Conservation (phyloP, 2,888 invertebrate genomes). For the Ernsta delagoae region DNA sequence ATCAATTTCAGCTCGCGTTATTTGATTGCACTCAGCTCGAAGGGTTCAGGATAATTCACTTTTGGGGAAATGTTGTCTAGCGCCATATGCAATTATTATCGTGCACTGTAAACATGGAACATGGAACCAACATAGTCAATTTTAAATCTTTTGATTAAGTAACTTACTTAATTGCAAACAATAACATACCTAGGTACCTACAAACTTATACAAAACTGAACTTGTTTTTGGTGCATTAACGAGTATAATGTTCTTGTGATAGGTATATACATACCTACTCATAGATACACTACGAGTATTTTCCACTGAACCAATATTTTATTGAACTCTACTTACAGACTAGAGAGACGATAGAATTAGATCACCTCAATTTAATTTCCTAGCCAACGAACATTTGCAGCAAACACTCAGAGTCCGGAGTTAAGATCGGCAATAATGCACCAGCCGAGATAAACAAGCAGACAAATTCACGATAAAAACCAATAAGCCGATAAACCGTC, state of each 20-base stretch:
- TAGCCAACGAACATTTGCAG: neutral
- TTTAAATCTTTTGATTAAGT: too few species aligned
- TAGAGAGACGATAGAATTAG: neutral
- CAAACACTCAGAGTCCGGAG: slow-evolving; percentile 30
- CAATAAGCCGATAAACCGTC: slow-evolving; percentile 65
- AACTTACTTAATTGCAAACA: too few species aligned
- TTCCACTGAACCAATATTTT: too few species aligned
- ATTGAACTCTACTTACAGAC: neutral
- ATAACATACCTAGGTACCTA: too few species aligned
- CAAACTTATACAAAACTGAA: too few species aligned
- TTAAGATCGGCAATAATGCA: slow-evolving; percentile 62
- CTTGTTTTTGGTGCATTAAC: too few species aligned
- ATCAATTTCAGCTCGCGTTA: slow-evolving; percentile 60
- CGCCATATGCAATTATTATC: slow-evolving; percentile 19
- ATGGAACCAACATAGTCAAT: too few species aligned
- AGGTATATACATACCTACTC: too few species aligned
- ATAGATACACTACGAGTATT: too few species aligned
- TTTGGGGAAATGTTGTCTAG: slow-evolving; percentile 66
- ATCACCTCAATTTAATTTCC: neutral
- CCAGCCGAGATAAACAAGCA: slow-evolving; percentile 65
- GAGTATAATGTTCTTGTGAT: too few species aligned
- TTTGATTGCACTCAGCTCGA: slow-evolving; percentile 65
- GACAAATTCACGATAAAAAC: slow-evolving; percentile 68
- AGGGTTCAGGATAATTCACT: slow-evolving; percentile 69
- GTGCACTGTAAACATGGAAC: neutral